Percentiles rank a stretch among this genome's conserved stretches.
Evolutionary conservation across 2,888 invertebrate species (phyloP).

Genomic region (Parnassius apollo): DNA sequence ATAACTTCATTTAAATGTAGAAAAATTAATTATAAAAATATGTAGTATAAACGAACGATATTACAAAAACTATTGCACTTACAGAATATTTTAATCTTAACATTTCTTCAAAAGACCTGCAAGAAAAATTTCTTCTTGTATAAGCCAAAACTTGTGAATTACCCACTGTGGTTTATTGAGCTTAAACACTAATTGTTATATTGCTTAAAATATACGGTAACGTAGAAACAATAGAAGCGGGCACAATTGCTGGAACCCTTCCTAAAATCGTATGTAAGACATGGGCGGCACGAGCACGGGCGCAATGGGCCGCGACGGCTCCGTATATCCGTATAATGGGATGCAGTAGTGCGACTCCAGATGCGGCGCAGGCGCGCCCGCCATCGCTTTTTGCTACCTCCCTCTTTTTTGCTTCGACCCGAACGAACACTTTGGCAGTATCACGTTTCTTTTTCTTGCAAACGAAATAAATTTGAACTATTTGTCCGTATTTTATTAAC

Average conservation of each 20-base stretch:
- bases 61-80: too few species aligned
- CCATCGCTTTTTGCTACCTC: constrained; percentile 60
- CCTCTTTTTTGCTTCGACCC: constrained; percentile 47
- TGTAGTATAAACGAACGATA: too few species aligned
- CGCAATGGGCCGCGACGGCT: constrained; percentile 66
- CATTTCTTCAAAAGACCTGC: too few species aligned
- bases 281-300: constrained; percentile 44
- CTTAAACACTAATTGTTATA: too few species aligned
- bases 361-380: constrained; percentile 74
- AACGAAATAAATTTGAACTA: constrained; percentile 10
- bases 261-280: constrained; percentile 24
- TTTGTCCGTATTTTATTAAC: neutral
- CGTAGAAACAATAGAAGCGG: constrained; percentile 5
- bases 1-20: too few species aligned
- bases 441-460: constrained; percentile 39
- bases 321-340: constrained; percentile 71
- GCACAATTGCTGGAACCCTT: constrained; percentile 7
- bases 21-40: too few species aligned
- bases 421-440: constrained; percentile 38
- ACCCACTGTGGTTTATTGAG: neutral
- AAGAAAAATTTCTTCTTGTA: too few species aligned
- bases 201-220: neutral
- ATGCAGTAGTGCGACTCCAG: constrained; percentile 66
- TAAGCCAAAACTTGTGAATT: too few species aligned
- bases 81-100: too few species aligned